Percentiles rank a stretch among this genome's conserved stretches.
Conservation (phyloP, 2,797 vertebrate species). For the Heteromormyrus szaboi region DNA sequence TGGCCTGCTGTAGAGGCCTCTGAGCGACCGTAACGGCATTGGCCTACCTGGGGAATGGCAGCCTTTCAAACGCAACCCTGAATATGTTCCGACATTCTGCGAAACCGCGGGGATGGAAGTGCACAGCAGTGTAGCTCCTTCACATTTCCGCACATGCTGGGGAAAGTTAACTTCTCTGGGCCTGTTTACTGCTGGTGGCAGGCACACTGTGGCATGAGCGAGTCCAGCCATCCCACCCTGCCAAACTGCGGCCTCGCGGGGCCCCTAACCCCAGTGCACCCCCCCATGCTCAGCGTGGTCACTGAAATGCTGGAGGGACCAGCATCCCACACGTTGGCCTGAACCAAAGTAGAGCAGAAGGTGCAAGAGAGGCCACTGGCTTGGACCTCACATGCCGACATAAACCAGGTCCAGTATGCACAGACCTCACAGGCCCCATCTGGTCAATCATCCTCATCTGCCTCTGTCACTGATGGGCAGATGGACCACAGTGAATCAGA, state of each 20-base stretch:
- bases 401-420: neutral
- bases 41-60: neutral
- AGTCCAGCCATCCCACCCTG: neutral
- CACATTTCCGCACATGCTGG: neutral
- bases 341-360: neutral
- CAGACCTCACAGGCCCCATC: neutral
- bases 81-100: neutral
- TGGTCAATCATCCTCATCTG: neutral
- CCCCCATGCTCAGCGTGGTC: neutral
- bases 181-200: too few relatives aligned
- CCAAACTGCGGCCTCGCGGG: neutral
- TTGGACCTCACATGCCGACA: neutral
- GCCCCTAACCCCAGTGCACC: neutral
- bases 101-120: neutral
- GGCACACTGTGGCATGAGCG: neutral
- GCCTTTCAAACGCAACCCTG: neutral
- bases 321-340: neutral
- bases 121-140: neutral
- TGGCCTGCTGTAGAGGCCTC: neutral
- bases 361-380: neutral
- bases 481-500: neutral
- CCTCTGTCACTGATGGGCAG: neutral
- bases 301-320: neutral
- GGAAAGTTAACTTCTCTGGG: neutral
- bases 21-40: too few relatives aligned